Percentiles rank a stretch among this genome's conserved stretches.
Evolutionary conservation across 2,888 invertebrate genomes (phyloP).

Genomic region (Nyleta sp.): DNA sequence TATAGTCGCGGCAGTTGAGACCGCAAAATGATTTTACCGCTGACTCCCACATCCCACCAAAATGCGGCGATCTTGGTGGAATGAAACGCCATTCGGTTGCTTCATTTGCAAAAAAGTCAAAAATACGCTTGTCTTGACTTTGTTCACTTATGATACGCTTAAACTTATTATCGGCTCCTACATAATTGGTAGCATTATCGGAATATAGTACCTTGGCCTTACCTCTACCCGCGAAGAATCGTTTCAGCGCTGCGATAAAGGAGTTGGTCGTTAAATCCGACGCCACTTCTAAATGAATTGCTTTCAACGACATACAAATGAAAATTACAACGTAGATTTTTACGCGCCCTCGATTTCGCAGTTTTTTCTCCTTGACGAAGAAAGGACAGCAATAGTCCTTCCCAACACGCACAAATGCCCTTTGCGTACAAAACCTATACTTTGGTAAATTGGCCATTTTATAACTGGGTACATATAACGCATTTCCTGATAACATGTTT

Average conservation of each 20-base stretch:
- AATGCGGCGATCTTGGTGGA: not conserved
- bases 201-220: conserved; percentile 67
- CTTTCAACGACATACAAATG: conserved; percentile 73
- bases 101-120: conserved; percentile 5
- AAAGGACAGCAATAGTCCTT: conserved; percentile 35
- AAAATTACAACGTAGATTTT: conserved; percentile 67
- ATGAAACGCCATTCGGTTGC: conserved; percentile 5
- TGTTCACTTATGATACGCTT: conserved; percentile 44
- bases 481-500: no score
- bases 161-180: conserved; percentile 71
- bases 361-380: conserved; percentile 67
- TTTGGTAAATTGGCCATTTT: no score
- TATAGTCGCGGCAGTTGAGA: no score
- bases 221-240: conserved; percentile 74
- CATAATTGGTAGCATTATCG: conserved; percentile 75
- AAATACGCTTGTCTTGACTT: not conserved
- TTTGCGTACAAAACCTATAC: no score
- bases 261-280: conserved; percentile 70
- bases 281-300: conserved; percentile 74
- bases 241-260: conserved; percentile 71
- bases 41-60: not conserved
- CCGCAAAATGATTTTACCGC: conserved; percentile 11
- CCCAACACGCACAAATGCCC: no score
- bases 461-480: no score
- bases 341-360: conserved; percentile 15